Evolutionary conservation across 2,888 invertebrate genomes (phyloP), one percentile per base, ranked within the genome.

Genomic region (Drosophila tanythrix): DNA sequence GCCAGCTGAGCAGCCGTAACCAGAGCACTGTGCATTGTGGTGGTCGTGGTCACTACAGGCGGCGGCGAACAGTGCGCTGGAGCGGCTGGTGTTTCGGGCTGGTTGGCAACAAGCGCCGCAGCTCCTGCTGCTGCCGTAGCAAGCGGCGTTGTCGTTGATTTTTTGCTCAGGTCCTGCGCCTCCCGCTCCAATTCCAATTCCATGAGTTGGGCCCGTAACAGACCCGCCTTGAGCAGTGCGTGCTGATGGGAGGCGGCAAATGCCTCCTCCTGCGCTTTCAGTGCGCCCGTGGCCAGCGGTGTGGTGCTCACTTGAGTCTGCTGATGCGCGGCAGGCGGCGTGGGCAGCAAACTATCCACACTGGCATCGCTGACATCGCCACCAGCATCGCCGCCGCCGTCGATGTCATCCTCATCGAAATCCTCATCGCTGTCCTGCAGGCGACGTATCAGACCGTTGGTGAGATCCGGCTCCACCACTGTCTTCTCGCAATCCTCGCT

Each of bases 371-470:
- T 82, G 0, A 18, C 76, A 52, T 79, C 83, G 5, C 75, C 86
- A 13, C 71, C 86, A 3, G 65, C 82, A 10, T 91, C 92, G 6
- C 84, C 91, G 3, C 88, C 91, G 2, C 84, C 91, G 5, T 90
- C 91, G 3, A 88, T 83, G 38, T 92, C 92, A 56, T 92, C 92
- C 76, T 92, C 92, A 68, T 92, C 92, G 58, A 86, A 92, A 61
- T 92, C 92, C 63, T 92, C 93, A 57, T 93, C 92, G 63, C 92
- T 92, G 76, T 93, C 93, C 55, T 92, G 92, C 69, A 92, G 81
- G 15, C 92, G 92, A 6, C 92, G 89, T 69, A 92, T 92, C 0
- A 93, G 81, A 1, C 93, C 93, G 52, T 93, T 92, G n/a, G 92
- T 92, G 3, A 93, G 82, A 60, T 93, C 93, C 4, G 93, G 93